phyloP scores from a whole-genome alignment of 2,888 invertebrate genomes.

The Leptinotarsa peninsularis region DNA sequence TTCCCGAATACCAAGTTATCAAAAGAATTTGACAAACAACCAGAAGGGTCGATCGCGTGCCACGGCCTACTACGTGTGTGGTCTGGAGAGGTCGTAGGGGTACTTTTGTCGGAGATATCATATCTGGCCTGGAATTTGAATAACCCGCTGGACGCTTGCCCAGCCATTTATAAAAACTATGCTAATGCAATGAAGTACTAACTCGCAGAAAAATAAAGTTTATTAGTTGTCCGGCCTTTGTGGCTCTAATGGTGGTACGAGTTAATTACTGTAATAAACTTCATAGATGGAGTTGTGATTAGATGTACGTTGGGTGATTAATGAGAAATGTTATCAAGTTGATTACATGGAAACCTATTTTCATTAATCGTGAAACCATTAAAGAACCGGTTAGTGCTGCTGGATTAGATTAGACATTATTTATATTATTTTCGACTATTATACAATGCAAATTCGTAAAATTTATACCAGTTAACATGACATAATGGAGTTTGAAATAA shows the following conservation, averaged over 20 bases:
- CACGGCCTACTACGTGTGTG: constrained; percentile 19
- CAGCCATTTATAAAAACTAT: constrained; percentile 34
- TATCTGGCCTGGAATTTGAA: constrained; percentile 10
- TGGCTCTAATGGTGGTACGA: constrained; percentile 29
- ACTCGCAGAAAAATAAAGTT: constrained; percentile 34
- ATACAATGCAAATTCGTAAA: too few species aligned
- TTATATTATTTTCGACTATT: too few species aligned
- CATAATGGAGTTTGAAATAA: too few species aligned
- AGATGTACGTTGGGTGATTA: constrained; percentile 22
- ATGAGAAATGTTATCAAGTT: constrained; percentile 9
- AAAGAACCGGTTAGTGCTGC: not conserved
- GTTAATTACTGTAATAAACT: constrained; percentile 34
- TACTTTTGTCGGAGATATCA: constrained; percentile 19
- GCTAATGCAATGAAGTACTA: constrained; percentile 34
- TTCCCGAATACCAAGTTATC: constrained; percentile 29
- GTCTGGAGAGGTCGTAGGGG: constrained; percentile 22
- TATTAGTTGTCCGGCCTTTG: constrained; percentile 30
- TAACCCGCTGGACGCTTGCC: not conserved
- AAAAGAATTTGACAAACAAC: constrained; percentile 34
- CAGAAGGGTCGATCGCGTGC: constrained; percentile 23
- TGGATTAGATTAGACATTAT: not conserved
- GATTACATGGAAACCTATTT: constrained; percentile 11
- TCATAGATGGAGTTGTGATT: constrained; percentile 23
- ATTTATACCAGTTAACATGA: too few species aligned
- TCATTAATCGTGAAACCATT: not conserved